Conservation (phyloP, 2,797 vertebrate genomes). For the Pitangus sulphuratus region DNA sequence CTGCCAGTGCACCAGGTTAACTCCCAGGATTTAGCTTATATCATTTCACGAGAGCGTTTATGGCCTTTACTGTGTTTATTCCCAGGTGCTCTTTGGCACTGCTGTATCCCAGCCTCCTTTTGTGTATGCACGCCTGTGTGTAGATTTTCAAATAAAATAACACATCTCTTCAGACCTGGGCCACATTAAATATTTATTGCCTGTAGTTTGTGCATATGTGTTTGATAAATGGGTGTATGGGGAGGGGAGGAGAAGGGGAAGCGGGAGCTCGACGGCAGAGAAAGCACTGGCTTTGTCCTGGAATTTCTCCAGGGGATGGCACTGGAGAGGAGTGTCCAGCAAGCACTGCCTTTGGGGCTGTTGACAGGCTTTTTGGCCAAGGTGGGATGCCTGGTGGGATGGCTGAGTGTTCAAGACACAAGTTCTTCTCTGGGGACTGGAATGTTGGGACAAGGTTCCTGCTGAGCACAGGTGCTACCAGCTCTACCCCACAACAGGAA, state of each 20-base stretch:
- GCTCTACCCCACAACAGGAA: background rate
- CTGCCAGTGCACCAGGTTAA: conserved; percentile 74
- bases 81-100: conserved; percentile 69
- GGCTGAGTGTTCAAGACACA: background rate
- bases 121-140: background rate
- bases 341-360: background rate
- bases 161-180: conserved; percentile 55
- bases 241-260: background rate
- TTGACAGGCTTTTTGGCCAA: background rate
- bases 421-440: background rate
- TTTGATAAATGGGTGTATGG: conserved; percentile 60
- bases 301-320: conserved; percentile 3
- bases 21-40: conserved; percentile 76
- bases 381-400: background rate
- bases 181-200: conserved; percentile 78
- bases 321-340: background rate
- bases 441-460: background rate
- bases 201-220: conserved; percentile 57
- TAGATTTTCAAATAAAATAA: conserved; percentile 74
- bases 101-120: conserved; percentile 23
- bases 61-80: conserved; percentile 71
- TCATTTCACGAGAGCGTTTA: conserved; percentile 74
- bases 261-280: background rate
- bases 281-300: background rate
- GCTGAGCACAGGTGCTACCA: background rate